Evolutionary conservation across 1,140 invertebrate genomes (phyloP).

Genomic region (Eciton burchellii): DNA sequence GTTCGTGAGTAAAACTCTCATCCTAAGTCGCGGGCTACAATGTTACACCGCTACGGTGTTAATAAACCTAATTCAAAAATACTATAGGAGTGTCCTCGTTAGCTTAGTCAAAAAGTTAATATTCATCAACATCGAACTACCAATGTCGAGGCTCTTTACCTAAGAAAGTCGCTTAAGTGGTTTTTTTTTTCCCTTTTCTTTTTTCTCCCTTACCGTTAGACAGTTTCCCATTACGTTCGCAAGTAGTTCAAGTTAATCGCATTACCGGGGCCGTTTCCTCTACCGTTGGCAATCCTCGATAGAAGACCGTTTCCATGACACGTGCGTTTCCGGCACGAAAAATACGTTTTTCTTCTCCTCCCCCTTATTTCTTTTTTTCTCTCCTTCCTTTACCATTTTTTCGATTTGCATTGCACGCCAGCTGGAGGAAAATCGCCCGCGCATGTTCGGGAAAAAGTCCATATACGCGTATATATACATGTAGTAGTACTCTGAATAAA

Average conservation of each 20-base stretch:
- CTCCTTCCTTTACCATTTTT: neutral
- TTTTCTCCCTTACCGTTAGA: conserved; percentile 49
- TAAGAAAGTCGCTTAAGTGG: conserved; percentile 54
- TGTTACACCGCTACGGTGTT: conserved; percentile 70
- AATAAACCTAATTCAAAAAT: conserved; percentile 80
- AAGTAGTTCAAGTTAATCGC: conserved; percentile 38
- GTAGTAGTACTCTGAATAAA: conserved; percentile 55
- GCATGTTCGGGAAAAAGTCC: conserved; percentile 35
- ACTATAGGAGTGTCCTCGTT: conserved; percentile 76
- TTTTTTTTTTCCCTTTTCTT: conserved; percentile 38
- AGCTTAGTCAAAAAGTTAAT: conserved; percentile 77
- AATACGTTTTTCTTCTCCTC: neutral
- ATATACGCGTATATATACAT: conserved; percentile 18
- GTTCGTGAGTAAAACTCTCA: conserved; percentile 55
- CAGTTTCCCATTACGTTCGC: conserved; percentile 49
- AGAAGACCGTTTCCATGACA: conserved; percentile 21
- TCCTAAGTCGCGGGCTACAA: conserved; percentile 69
- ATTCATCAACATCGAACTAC: conserved; percentile 60
- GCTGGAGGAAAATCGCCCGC: conserved; percentile 58
- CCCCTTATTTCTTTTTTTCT: neutral
- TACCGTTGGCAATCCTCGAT: conserved; percentile 32
- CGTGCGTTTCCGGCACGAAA: neutral
- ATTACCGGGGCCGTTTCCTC: conserved; percentile 43
- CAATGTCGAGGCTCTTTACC: conserved; percentile 48
- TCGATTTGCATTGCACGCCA: conserved; percentile 19